Conservation (phyloP, 2,797 vertebrate species). For the Pseudotriccus pelzelni region DNA sequence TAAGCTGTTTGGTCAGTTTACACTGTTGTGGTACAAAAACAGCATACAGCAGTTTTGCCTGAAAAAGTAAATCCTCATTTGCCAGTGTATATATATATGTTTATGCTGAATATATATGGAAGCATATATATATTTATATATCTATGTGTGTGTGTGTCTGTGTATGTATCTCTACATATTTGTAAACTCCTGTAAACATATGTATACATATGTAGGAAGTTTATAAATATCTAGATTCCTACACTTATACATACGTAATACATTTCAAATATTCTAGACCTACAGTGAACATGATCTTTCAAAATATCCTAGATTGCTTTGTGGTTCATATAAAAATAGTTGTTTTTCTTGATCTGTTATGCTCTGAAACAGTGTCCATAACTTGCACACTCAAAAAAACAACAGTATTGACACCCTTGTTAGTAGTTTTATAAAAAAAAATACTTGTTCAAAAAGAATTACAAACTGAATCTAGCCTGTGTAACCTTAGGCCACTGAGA, state of each 20-base stretch:
- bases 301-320: neutral
- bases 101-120: neutral
- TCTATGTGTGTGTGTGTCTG: rapidly evolving
- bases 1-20: neutral
- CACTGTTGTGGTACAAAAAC: neutral
- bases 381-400: neutral
- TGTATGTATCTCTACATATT: neutral
- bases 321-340: neutral
- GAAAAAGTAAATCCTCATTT: neutral
- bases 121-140: neutral
- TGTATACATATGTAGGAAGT: neutral
- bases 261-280: neutral
- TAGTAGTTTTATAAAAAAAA: neutral
- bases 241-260: neutral
- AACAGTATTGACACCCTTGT: neutral
- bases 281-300: neutral
- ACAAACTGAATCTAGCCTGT: neutral
- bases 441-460: neutral
- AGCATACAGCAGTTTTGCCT: neutral
- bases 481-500: constrained; percentile 42
- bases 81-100: neutral
- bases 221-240: neutral
- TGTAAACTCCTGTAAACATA: neutral
- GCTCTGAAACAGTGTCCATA: neutral
- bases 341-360: neutral